Base-by-base conservation (phyloP, 2,113 vertebrate genomes). In the Origma solitaria region DNA sequence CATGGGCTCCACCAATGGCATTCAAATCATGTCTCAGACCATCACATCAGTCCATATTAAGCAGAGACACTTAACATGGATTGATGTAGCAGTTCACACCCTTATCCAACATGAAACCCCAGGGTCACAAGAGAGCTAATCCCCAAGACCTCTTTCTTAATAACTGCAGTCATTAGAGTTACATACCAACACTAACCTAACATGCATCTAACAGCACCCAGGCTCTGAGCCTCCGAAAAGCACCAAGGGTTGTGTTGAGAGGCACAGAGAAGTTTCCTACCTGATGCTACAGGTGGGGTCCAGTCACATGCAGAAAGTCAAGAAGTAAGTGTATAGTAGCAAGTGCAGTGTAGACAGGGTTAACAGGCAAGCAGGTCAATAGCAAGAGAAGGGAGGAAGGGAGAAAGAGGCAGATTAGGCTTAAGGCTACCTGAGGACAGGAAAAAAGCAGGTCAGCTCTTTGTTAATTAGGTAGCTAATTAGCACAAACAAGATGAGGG, bases 211-310 rank as follows among this genome's bases (percentile, higher is more conserved):
- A 53, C 53, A 70, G 54, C 3, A 2, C 9, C 7, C n/a, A 51
- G 64, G 44, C 88, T 92, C 22, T n/a, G 28, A 57, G 30, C 20
- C 71, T 85, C 66, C 1, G 1, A 30, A n/a, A 47, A 70, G 51
- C 56, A 40, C 35, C 28, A 70, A 33, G 51, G n/a, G 42, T 11
- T 49, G 40, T 27, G 22, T 2, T 31, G 28, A 90, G 83, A 85
- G 35, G 57, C 78, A 95, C 47, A 30, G 44, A 81, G 78, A 79
- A 16, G 58, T 90, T 61, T 97, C 98, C 96, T 98, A 98, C 98
- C 98, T 98, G 98, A 84, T 98, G 98, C 98, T 98, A 98, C 17
- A 91, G 84, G 76, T 15, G 53, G 77, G 88, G 73, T 98, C 96
- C 97, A 93, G 88, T 90, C 96, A 96, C 81, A 97, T 19, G 95